Percentiles rank a stretch among this genome's conserved stretches.
These are phyloP conservation scores for Misgurnus mizolepis DNA, from an alignment of 2,113 vertebrate species.

Conservation along the genomic window DNA sequence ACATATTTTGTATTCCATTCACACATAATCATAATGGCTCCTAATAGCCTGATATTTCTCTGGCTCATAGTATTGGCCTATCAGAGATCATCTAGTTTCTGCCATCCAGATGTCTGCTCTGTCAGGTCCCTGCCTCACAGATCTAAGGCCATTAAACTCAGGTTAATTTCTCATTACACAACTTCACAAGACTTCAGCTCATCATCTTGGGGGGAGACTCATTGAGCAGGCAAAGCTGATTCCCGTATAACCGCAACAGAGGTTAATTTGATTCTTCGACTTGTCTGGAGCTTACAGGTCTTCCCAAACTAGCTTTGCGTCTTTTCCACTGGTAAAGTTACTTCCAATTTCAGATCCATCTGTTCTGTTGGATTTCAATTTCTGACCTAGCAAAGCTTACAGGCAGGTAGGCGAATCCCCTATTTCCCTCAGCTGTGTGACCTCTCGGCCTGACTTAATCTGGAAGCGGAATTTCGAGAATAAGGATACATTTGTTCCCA, in stretches of 20 bases:
- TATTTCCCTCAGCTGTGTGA: constrained; percentile 3
- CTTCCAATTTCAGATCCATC: constrained; percentile 61
- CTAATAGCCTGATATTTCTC: neutral
- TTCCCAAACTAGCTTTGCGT: constrained; percentile 57
- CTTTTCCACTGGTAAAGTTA: constrained; percentile 59
- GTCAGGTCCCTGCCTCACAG: constrained; percentile 20
- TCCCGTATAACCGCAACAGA: constrained; percentile 36
- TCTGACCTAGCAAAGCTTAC: constrained; percentile 57
- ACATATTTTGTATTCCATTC: constrained; percentile 8
- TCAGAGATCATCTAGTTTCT: constrained; percentile 33
- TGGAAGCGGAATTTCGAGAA: constrained; percentile 12
- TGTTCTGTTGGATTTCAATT: constrained; percentile 56
- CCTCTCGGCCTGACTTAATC: constrained; percentile 25
- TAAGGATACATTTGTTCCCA: neutral
- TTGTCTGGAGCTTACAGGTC: constrained; percentile 56
- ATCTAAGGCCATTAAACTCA: constrained; percentile 47
- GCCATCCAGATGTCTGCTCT: constrained; percentile 29
- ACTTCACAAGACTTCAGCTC: constrained; percentile 46
- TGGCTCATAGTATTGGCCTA: neutral
- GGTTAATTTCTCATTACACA: constrained; percentile 58
- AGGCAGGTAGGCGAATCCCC: constrained; percentile 43
- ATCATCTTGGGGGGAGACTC: constrained; percentile 6
- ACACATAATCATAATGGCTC: constrained; percentile 2
- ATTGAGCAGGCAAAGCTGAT: constrained; percentile 52
- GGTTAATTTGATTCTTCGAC: constrained; percentile 57